phyloP scores from a whole-genome alignment of 2,797 vertebrate genomes.

The Gobionotothen gibberifrons region DNA sequence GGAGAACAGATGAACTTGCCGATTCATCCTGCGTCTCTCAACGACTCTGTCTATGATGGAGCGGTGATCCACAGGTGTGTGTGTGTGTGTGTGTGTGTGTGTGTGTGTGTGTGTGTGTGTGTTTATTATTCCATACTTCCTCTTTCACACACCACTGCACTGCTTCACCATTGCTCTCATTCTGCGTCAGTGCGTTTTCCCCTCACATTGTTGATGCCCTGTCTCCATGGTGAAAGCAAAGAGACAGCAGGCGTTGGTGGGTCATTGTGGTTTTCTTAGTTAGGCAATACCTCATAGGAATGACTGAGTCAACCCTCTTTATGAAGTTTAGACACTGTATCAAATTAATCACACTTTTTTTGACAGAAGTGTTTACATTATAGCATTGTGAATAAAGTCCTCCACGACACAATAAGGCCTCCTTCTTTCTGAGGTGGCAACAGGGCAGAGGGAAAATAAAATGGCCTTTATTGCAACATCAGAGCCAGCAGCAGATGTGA shows the following conservation, averaged over 20 bases:
- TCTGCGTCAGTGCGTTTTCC: slow-evolving; percentile 21
- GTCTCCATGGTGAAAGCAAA: slow-evolving; percentile 71
- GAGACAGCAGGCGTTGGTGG: slow-evolving; percentile 54
- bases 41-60: slow-evolving; percentile 96
- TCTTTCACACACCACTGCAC: not conserved
- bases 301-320: slow-evolving; percentile 66
- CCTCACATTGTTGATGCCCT: slow-evolving; percentile 56
- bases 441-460: slow-evolving; percentile 57
- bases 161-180: slow-evolving; percentile 23
- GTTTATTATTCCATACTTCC: not conserved
- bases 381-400: slow-evolving; percentile 76
- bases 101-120: slow-evolving; percentile 10
- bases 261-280: slow-evolving; percentile 61
- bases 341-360: slow-evolving; percentile 43
- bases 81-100: slow-evolving; percentile 9
- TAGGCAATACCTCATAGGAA: slow-evolving; percentile 63
- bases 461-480: slow-evolving; percentile 54
- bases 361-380: slow-evolving; percentile 66
- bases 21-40: slow-evolving; percentile 87
- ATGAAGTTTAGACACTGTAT: slow-evolving; percentile 41
- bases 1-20: slow-evolving; percentile 90
- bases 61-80: slow-evolving; percentile 90
- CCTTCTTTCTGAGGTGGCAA: slow-evolving; percentile 35
- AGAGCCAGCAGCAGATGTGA: slow-evolving; percentile 42
- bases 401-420: slow-evolving; percentile 76